phyloP scores from a whole-genome alignment of 2,113 vertebrate genomes.

The Balaeniceps rex region DNA sequence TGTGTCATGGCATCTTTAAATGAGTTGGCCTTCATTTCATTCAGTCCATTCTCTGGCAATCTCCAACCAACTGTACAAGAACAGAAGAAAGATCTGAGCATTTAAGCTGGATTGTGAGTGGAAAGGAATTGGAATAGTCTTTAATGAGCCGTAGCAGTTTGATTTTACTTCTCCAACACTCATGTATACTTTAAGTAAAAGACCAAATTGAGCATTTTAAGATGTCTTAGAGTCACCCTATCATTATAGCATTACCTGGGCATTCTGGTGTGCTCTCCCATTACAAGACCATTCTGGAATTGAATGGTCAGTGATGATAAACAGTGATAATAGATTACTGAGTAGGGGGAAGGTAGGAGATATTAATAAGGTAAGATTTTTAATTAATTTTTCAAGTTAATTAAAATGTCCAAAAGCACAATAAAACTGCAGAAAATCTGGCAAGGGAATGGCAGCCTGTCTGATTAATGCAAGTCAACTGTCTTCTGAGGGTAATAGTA shows the following conservation, averaged over 20 bases:
- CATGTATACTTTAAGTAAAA: not conserved
- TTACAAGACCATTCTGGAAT: not conserved
- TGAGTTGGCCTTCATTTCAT: not conserved
- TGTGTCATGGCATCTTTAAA: not conserved
- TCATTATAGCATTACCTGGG: not conserved
- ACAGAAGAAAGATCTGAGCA: not conserved
- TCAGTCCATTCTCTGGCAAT: not conserved
- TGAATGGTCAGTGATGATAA: slow-evolving; percentile 73
- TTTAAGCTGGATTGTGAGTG: not conserved
- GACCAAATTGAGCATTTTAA: not conserved
- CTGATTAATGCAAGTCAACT: slow-evolving; percentile 82
- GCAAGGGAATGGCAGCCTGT: slow-evolving; percentile 77
- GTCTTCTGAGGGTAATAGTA: slow-evolving; percentile 81
- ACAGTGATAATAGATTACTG: slow-evolving; percentile 64
- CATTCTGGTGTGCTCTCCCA: not conserved
- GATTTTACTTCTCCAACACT: not conserved
- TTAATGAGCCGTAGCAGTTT: not conserved
- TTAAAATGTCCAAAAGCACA: slow-evolving; percentile 85
- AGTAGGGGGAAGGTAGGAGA: slow-evolving; percentile 45
- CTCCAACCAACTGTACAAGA: not conserved
- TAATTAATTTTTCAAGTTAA: slow-evolving; percentile 86
- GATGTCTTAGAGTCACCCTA: not conserved
- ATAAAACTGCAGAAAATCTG: slow-evolving; percentile 81
- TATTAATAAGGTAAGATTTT: slow-evolving; percentile 79
- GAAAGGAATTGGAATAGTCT: not conserved